These are phyloP conservation scores for Nyctalus aviator DNA, from an alignment of 2,797 vertebrate species.

Conservation along the genomic window DNA sequence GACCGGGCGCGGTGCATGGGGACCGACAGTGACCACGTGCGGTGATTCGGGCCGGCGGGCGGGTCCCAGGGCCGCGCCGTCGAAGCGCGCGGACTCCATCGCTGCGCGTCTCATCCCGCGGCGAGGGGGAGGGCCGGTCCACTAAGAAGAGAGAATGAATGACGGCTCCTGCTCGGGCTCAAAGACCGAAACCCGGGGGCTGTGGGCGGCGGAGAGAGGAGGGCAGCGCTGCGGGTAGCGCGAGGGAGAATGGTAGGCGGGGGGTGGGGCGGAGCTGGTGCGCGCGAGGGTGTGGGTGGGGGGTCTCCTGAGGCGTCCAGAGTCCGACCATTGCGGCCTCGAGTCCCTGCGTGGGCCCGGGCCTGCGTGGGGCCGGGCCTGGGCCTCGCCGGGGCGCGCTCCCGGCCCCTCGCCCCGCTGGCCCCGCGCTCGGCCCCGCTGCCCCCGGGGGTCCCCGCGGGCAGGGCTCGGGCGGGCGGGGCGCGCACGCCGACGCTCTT, in stretches of 20 bases:
- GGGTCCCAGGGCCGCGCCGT: background rate
- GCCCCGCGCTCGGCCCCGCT: background rate
- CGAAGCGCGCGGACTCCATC: background rate
- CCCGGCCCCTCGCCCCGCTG: background rate
- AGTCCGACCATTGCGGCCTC: background rate
- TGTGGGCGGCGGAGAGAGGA: background rate
- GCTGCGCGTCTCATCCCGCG: background rate
- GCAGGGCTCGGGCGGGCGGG: slow-evolving; percentile 60
- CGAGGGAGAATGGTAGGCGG: background rate
- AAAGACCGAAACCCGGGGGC: slow-evolving; percentile 87
- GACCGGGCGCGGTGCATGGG: background rate
- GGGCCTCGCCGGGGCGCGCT: background rate
- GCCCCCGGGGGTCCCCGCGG: slow-evolving; percentile 33
- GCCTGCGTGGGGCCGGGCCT: slow-evolving; percentile 36
- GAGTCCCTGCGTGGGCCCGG: slow-evolving; percentile 50
- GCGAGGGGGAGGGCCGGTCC: slow-evolving; percentile 21
- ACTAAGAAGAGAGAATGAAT: slow-evolving; percentile 84
- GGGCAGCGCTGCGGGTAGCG: background rate
- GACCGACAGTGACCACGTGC: background rate
- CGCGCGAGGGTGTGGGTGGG: too few species aligned
- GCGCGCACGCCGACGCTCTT: slow-evolving; percentile 86
- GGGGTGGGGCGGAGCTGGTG: too few species aligned
- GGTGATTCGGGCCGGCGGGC: fast-evolving
- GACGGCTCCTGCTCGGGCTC: slow-evolving; percentile 88
- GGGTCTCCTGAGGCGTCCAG: background rate